Evolutionary conservation across 1,140 invertebrate species (phyloP).

Genomic region (Tenebrio molitor): DNA sequence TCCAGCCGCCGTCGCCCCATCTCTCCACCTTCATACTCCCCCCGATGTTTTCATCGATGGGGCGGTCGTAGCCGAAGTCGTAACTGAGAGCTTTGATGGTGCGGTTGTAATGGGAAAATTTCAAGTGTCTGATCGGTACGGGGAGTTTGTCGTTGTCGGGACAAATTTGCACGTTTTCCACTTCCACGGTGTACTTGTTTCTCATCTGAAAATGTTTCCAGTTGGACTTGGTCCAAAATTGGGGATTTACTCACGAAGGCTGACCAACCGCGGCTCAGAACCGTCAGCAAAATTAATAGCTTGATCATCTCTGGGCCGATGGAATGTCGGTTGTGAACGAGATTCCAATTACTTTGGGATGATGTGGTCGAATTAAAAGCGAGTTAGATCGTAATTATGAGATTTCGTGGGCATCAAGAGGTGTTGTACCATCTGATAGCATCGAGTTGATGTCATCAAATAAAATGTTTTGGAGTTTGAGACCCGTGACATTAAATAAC

Average conservation of each 20-base stretch:
- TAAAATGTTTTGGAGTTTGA: too few relatives aligned
- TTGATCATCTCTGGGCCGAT: background rate
- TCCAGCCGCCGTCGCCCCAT: slow-evolving; percentile 47
- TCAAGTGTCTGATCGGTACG: slow-evolving; percentile 39
- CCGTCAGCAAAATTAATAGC: too few relatives aligned
- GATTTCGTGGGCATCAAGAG: too few relatives aligned
- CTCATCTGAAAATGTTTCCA: background rate
- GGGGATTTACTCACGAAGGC: background rate
- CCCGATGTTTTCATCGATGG: slow-evolving; percentile 42
- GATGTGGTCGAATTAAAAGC: too few relatives aligned
- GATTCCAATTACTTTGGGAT: background rate
- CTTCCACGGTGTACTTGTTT: slow-evolving; percentile 6
- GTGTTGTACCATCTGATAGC: too few relatives aligned
- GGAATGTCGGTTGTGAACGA: background rate
- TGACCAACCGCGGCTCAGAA: too few relatives aligned
- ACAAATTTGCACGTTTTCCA: slow-evolving; percentile 13
- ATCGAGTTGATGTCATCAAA: too few relatives aligned
- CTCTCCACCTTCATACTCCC: slow-evolving; percentile 47
- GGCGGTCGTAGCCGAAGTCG: slow-evolving; percentile 28
- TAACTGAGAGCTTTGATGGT: slow-evolving; percentile 38
- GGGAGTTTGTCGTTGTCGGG: slow-evolving; percentile 42
- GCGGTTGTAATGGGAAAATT: slow-evolving; percentile 30
- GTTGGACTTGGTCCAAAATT: background rate
- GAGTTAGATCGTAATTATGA: too few relatives aligned
- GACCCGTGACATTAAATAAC: too few relatives aligned